Evolutionary conservation across 1,140 invertebrate species (phyloP).

Genomic region (Oryctes rhinoceros): DNA sequence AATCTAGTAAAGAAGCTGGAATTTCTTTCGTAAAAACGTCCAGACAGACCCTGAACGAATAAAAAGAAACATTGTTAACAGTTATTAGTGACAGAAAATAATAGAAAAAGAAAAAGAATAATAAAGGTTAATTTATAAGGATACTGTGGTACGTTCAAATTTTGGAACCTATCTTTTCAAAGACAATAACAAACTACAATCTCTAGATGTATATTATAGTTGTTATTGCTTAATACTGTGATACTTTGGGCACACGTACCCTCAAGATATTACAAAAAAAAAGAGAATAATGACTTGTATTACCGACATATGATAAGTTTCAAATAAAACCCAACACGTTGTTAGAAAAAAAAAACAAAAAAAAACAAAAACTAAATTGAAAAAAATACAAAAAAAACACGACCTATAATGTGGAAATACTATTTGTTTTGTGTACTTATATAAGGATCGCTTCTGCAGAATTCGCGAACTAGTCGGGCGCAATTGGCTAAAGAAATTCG

Average conservation of each 20-base stretch:
- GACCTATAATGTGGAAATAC: not conserved
- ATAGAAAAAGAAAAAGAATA: no score
- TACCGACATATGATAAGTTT: not conserved
- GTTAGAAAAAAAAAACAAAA: not conserved
- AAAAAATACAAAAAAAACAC: not conserved
- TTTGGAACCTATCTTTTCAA: constrained; percentile 29
- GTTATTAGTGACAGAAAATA: no score
- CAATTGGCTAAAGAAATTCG: no score
- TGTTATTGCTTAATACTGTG: constrained; percentile 37
- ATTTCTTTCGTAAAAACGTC: no score
- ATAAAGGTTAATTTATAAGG: no score
- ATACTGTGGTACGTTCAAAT: not conserved
- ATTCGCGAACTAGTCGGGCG: no score
- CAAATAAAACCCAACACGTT: constrained; percentile 4
- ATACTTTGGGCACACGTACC: constrained; percentile 35
- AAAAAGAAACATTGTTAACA: no score
- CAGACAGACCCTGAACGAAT: no score
- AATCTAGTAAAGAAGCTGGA: no score
- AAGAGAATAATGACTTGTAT: constrained; percentile 1
- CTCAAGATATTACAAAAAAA: constrained; percentile 28
- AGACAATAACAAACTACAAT: constrained; percentile 36
- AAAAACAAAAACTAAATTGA: not conserved
- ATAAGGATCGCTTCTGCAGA: no score
- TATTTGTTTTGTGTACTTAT: not conserved
- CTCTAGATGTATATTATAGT: constrained; percentile 35